Percentiles rank a stretch among this genome's conserved stretches.
phyloP scores from a whole-genome alignment of 2,888 invertebrate species.

The Nymphalis polychloros region DNA sequence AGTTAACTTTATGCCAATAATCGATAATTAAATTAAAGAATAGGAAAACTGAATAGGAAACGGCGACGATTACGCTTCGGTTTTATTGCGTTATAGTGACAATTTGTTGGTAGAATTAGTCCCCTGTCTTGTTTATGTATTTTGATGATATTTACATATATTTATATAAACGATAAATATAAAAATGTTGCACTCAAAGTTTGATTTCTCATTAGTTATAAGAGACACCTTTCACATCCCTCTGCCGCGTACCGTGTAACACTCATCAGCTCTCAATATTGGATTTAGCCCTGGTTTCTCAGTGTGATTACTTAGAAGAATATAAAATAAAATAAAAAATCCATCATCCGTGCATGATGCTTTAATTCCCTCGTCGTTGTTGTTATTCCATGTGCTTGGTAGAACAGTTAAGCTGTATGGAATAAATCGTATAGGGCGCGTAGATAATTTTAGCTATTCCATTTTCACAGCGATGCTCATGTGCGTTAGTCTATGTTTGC shows the following conservation, averaged over 20 bases:
- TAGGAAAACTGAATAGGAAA: too few relatives aligned
- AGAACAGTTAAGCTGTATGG: constrained; percentile 23
- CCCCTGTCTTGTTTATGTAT: too few relatives aligned
- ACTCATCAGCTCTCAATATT: constrained; percentile 64
- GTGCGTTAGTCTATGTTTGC: constrained; percentile 1
- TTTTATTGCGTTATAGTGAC: too few relatives aligned
- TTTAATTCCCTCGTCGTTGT: constrained; percentile 60
- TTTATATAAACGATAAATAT: too few relatives aligned
- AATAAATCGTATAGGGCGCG: constrained; percentile 3
- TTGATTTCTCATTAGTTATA: constrained; percentile 20
- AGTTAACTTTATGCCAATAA: too few relatives aligned
- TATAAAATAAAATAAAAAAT: constrained; percentile 24
- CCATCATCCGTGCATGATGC: constrained; percentile 71
- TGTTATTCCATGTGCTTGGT: constrained; percentile 64
- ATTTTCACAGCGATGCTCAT: background rate
- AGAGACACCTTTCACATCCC: constrained; percentile 27
- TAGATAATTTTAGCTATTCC: constrained; percentile 13
- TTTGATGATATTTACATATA: too few relatives aligned
- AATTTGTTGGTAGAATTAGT: too few relatives aligned
- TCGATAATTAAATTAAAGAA: too few relatives aligned
- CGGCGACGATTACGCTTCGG: too few relatives aligned
- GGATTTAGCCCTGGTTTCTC: constrained; percentile 43
- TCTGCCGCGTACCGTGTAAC: constrained; percentile 70
- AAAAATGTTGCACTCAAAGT: too few relatives aligned
- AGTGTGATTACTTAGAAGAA: constrained; percentile 22